Evolutionary conservation across 2,888 invertebrate genomes (phyloP), one percentile per base, ranked within the genome.

Genomic region (Sepiola atlantica): DNA sequence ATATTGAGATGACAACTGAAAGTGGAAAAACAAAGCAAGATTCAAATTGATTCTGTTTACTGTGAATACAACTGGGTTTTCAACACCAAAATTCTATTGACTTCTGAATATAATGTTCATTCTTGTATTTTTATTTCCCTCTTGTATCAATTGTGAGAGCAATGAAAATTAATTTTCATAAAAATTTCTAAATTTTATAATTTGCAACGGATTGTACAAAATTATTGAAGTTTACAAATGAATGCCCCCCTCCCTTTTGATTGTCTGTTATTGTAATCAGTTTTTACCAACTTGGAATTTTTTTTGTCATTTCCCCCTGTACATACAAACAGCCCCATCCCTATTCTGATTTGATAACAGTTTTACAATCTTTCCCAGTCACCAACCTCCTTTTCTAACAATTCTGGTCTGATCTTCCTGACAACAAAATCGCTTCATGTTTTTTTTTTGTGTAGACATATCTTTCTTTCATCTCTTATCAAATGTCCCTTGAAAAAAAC

Each of bases 181-280:
- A 45, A 8, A 77, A 77, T 77, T 77, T 77, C 18, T 77, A n/a
- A 61, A 20, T 61, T 61, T 61, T 61, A 21, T 28, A 10, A 3
- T 77, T 77, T 77, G 16, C n/a, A 77, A 77, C 32, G 77, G 77
- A 77, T 77, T 77, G 77, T 77, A 77, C 77, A 77, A 77, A 77
- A n/a, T n/a, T 77, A 77, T 61, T 61, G n/a, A 77, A 77, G 4
- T n/a, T n/a, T 77, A n/a, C 77, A 77, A 77, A 77, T 77, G 77
- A 77, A 18, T 77, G 77, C n/a, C 77, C 77, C 45, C 8, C 45
- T 8, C 45, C 45, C 45, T 45, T n/a, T n/a, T 2, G 77, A 77
- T 77, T 77, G 77, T n/a, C n/a, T 77, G 77, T n/a, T 77, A n/a
- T 21, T 77, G n/a, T 77, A 32, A 32, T n/a, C n/a, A 32, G 12